Percentiles rank a stretch among this genome's conserved stretches.
These are phyloP conservation scores for Eumacrocentrus americanus DNA, from an alignment of 2,888 invertebrate species.

Conservation along the genomic window DNA sequence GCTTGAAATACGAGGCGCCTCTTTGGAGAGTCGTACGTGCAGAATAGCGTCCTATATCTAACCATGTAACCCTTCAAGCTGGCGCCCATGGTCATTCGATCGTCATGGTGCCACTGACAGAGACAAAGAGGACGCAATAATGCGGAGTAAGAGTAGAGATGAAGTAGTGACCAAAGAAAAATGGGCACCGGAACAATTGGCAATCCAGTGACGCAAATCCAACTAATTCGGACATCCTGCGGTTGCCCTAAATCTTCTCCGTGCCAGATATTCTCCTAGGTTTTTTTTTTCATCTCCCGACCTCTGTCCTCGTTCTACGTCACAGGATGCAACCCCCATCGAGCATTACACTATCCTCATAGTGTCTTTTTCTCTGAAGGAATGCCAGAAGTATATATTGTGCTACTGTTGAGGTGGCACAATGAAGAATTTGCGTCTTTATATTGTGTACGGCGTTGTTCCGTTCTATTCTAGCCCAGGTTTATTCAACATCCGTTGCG, in stretches of 20 bases:
- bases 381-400: background rate
- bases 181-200: conserved; percentile 39
- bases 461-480: conserved; percentile 34
- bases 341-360: background rate
- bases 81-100: background rate
- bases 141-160: background rate
- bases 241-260: conserved; percentile 34
- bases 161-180: conserved; percentile 29
- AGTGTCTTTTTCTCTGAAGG: background rate
- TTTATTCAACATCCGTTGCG: conserved; percentile 31
- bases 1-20: conserved; percentile 33
- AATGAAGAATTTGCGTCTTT: conserved; percentile 28
- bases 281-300: background rate
- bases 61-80: conserved; percentile 9
- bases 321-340: background rate
- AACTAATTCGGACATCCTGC: conserved; percentile 45
- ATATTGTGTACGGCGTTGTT: conserved; percentile 26
- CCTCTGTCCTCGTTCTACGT: background rate
- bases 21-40: conserved; percentile 19
- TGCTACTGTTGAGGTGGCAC: no score
- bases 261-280: conserved; percentile 15
- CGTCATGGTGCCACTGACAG: conserved; percentile 3
- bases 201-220: conserved; percentile 38
- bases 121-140: conserved; percentile 6
- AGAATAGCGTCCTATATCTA: background rate